Evolutionary conservation across 2,888 invertebrate species (phyloP).

Genomic region (Tipula vernalis): DNA sequence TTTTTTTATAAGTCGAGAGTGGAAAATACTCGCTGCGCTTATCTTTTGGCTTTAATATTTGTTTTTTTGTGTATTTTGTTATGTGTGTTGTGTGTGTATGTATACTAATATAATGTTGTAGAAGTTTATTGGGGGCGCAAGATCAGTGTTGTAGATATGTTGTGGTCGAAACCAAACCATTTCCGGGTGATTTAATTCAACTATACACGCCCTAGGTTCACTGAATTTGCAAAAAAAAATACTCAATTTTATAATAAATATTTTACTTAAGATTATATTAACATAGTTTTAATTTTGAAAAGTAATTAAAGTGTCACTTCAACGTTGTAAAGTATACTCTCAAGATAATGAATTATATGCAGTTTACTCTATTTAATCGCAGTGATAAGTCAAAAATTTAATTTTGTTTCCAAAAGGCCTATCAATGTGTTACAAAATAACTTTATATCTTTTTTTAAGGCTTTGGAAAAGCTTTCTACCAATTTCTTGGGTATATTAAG

Average conservation of each 20-base stretch:
- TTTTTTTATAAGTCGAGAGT: neutral
- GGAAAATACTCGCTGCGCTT: neutral
- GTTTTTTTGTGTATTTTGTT: neutral
- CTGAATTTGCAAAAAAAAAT: no score
- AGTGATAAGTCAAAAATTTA: no score
- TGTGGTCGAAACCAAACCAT: neutral
- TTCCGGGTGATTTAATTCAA: neutral
- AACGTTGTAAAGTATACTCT: neutral
- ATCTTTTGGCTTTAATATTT: neutral
- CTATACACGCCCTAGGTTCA: neutral
- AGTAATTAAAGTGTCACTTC: neutral
- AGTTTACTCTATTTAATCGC: no score
- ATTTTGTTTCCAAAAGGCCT: no score
- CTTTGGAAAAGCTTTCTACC: no score
- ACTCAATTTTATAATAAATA: neutral
- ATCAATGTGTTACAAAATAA: no score
- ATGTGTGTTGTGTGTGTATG: neutral
- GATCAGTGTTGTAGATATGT: neutral
- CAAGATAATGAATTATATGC: neutral
- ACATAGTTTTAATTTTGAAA: no score
- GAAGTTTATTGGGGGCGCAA: neutral
- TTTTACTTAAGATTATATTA: no score
- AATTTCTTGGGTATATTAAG: no score
- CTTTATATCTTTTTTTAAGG: no score
- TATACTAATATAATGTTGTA: neutral